Percentiles rank a stretch among this genome's conserved stretches.
Conservation (phyloP, 2,113 vertebrate genomes). For the Chelonoidis abingdonii region DNA sequence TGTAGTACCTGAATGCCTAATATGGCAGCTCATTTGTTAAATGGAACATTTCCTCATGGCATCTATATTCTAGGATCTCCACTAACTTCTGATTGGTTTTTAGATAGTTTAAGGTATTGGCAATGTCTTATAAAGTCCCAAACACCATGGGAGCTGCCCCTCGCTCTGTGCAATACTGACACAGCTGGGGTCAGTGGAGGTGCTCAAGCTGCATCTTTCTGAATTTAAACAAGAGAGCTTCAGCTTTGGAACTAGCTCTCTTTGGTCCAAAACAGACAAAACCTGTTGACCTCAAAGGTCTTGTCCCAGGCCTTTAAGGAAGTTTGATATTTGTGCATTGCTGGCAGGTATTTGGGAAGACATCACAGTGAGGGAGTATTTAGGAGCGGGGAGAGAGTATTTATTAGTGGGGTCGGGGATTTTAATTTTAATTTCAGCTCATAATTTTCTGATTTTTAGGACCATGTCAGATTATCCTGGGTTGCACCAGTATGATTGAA, state of each 20-base stretch:
- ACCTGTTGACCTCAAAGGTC: background rate
- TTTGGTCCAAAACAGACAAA: background rate
- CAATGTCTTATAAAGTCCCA: background rate
- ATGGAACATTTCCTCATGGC: too few relatives aligned
- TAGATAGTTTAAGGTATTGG: background rate
- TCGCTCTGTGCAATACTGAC: background rate
- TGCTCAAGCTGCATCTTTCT: accelerated
- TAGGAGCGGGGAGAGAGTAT: background rate
- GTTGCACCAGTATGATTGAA: background rate
- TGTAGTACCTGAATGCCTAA: too few relatives aligned
- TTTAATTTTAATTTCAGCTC: background rate
- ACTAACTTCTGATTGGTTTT: background rate
- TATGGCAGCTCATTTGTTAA: too few relatives aligned
- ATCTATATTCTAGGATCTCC: too few relatives aligned
- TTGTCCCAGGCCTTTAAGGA: background rate
- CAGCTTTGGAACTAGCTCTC: background rate
- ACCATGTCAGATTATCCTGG: background rate
- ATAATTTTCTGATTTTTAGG: background rate
- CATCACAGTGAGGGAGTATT: background rate
- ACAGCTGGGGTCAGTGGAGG: background rate
- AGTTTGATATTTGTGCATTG: background rate
- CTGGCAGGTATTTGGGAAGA: background rate
- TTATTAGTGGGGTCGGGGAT: background rate
- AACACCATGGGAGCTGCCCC: background rate
- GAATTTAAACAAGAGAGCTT: background rate